Evolutionary conservation across 2,113 vertebrate species (phyloP).

Genomic region (Carlito syrichta): DNA sequence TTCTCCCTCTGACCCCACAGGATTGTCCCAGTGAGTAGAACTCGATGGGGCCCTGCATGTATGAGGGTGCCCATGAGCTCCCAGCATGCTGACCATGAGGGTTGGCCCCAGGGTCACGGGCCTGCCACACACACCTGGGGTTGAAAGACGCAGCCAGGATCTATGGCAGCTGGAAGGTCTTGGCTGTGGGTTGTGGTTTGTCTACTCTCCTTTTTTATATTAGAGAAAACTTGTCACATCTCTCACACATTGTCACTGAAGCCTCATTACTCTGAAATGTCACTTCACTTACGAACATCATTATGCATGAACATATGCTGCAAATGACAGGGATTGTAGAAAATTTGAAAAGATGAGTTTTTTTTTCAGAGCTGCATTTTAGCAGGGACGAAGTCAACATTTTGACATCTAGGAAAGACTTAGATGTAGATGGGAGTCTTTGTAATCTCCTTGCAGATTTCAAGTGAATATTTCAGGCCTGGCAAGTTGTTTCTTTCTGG

Average conservation of each 20-base stretch:
- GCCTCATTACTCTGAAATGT: slow-evolving; percentile 70
- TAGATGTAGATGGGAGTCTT: background rate
- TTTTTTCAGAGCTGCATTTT: slow-evolving; percentile 19
- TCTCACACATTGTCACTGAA: slow-evolving; percentile 55
- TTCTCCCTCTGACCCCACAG: fast-evolving
- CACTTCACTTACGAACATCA: slow-evolving; percentile 54
- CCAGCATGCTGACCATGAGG: fast-evolving
- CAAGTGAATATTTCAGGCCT: background rate
- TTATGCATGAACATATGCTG: slow-evolving; percentile 55
- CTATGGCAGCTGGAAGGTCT: background rate
- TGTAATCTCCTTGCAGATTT: background rate
- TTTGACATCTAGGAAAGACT: slow-evolving; percentile 51
- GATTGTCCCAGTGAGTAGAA: fast-evolving
- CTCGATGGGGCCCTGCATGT: fast-evolving
- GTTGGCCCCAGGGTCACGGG: background rate
- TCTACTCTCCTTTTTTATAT: background rate
- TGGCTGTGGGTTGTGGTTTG: fast-evolving
- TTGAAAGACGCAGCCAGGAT: fast-evolving
- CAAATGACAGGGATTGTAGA: slow-evolving; percentile 14
- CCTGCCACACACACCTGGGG: fast-evolving
- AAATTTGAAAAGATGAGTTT: slow-evolving; percentile 45
- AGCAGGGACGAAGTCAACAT: slow-evolving; percentile 60
- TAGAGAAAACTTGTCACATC: slow-evolving; percentile 24
- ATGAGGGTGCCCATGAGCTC: fast-evolving
- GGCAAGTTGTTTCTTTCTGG: fast-evolving